Evolutionary conservation across 2,113 vertebrate species (phyloP), one percentile per base, ranked within the genome.

Genomic region (Chloebia gouldiae): DNA sequence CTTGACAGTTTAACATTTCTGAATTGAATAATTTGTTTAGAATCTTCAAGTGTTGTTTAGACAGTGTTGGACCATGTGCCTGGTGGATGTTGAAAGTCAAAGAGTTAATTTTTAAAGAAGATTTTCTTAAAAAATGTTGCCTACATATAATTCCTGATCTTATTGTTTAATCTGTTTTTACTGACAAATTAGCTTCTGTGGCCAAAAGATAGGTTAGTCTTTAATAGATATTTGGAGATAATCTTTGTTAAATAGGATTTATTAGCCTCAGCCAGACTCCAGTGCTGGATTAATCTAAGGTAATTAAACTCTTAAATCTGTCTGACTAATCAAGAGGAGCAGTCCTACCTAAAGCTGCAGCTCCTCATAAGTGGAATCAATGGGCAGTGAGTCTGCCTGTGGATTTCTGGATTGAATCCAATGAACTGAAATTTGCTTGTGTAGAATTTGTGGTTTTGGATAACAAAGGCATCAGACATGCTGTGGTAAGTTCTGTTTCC

Each of bases 221-320:
- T 91, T 76, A 79, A 49, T 86, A 92, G 87, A 51, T 95, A 83
- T 83, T 94, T 73, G 27, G 81, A 72, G 84, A 80, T 94, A 64
- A 94, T 93, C 94, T 86, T 84, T 84, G 53, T 88, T 92, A 94
- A 96, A 96, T 92, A 94, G 81, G 75, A 86, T 94, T 85, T 95
- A 95, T 92, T 96, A 95, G 75, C 64, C 66, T 91, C 75, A 83
- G 47, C 31, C 86, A 93, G 90, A 77, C 61, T 79, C 50, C 39
- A 66, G 50, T 37, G 10, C 88, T 82, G 94, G 81, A 96, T 96
- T 92, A 95, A 81, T 85, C 90, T 81, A 85, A 79, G 42, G 72
- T 95, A 93, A 94, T 96, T 93, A 96, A 96, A 85, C 40, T 87
- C 45, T 71, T 76, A 95, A 92, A 78, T 90, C 88, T 63, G 69